Evolutionary conservation across 37 sponge, comb jelly and placozoan genomes (phyloP), one percentile per base, ranked within the genome.

Genomic region (Ianthella basta): DNA sequence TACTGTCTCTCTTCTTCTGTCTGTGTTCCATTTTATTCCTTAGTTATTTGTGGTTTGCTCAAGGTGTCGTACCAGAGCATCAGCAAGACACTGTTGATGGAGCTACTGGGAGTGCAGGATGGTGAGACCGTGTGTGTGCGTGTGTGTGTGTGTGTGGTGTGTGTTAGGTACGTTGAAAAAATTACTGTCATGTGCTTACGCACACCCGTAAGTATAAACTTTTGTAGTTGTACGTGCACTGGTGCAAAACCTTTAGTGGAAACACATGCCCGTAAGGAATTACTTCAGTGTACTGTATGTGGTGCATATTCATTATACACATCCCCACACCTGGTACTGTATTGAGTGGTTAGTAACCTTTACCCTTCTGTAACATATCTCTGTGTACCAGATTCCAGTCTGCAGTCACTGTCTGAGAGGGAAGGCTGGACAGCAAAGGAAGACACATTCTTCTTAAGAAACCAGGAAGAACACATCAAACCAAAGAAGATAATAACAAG

Each of bases 401-500:
- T 91, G 38, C 25, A 59, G 20, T 70, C 59, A 60, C 29, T 91
- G 40, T 84, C 81, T 12, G 24, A 15, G 37, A 40, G 30, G 18
- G 54, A 82, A 6, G 86, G 82, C 24, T 86, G 91, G 87, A 70
- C 21, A 35, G 40, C 56, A 1, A 56, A 57, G 4, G 86, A 82
- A 18, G 63, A 83, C 32, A 60, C 19, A 23, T 60, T 83, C 84
- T 59, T 60, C 38, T 86, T 95, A 23, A 74, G 72, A 44, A 92
- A 87, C 55, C 93, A 95, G 30, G 93, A 95, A 81, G 91, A 82
- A 14, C 55, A 61, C 64, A 87, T 92, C 37, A 86, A 87, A 64
- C 91, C 95, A 2, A 92, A 95, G 88, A 95, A 92, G 44, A 92
- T 95, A 14, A 82, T 92, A 18, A 80, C 90, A 6, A 95, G 90